Percentiles rank a stretch among this genome's conserved stretches.
Conservation (phyloP, 2,888 invertebrate genomes). For the Pandemis cinnamomeana region DNA sequence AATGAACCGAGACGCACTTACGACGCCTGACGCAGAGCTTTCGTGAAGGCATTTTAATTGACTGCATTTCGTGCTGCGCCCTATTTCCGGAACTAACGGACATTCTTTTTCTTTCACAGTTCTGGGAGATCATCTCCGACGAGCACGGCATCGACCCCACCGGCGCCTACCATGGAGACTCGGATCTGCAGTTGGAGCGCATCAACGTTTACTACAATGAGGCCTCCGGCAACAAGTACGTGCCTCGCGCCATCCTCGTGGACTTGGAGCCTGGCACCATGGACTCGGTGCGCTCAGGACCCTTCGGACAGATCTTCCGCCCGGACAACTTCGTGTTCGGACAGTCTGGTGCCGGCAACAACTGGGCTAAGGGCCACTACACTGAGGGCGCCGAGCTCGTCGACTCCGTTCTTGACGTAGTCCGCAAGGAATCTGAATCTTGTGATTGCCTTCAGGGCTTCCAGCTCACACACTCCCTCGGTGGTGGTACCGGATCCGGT, state of each 20-base stretch:
- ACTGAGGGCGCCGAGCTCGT: constrained; percentile 87
- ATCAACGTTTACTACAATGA: constrained; percentile 99
- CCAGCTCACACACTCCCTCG: constrained; percentile 92
- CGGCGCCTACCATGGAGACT: constrained; percentile 94
- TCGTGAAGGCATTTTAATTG: constrained; percentile 71
- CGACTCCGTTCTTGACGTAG: constrained; percentile 92
- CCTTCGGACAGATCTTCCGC: constrained; percentile 89
- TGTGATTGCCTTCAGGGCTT: constrained; percentile 96
- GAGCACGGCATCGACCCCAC: constrained; percentile 97
- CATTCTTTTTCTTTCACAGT: constrained; percentile 85
- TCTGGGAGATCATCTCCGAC: constrained; percentile 98
- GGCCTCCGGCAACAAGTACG: constrained; percentile 86
- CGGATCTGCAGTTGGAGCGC: constrained; percentile 95
- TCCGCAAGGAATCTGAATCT: constrained; percentile 94
- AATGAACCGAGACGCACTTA: constrained; percentile 55
- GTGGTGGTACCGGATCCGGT: constrained; percentile 82
- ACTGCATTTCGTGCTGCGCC: constrained; percentile 54
- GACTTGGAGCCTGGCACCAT: constrained; percentile 81
- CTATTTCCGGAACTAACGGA: constrained; percentile 85
- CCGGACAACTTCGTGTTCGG: constrained; percentile 91
- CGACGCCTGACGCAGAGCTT: constrained; percentile 59
- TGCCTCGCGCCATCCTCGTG: constrained; percentile 77
- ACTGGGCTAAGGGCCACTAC: constrained; percentile 89
- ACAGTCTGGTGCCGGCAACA: constrained; percentile 85
- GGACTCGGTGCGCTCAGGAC: constrained; percentile 89